Percentiles rank a stretch among this genome's conserved stretches.
Conservation (phyloP, 2,797 vertebrate genomes). For the Dromococcyx pavoninus region DNA sequence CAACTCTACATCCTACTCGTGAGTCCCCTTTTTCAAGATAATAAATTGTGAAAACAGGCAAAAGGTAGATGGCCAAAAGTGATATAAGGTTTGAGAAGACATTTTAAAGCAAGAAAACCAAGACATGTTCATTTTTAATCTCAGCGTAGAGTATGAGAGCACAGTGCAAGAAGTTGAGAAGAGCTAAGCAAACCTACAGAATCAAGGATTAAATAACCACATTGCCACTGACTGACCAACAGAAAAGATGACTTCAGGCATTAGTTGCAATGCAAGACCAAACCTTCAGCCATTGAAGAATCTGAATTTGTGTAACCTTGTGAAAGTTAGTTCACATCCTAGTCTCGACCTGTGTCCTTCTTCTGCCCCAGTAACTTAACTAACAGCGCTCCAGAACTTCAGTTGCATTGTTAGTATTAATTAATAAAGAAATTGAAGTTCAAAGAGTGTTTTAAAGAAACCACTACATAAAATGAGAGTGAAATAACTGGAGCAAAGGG, state of each 20-base stretch:
- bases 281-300: background rate
- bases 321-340: background rate
- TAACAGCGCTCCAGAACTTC: background rate
- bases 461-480: background rate
- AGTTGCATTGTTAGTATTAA: background rate
- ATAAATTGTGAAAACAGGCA: background rate
- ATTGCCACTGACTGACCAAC: background rate
- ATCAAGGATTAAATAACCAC: background rate
- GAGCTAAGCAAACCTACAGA: background rate
- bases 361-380: background rate
- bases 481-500: background rate
- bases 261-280: background rate
- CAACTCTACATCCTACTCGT: background rate
- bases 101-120: background rate
- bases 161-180: background rate
- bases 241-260: background rate
- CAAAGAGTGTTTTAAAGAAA: background rate
- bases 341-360: background rate
- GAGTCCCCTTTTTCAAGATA: background rate
- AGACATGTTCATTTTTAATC: accelerated
- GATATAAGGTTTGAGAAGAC: background rate
- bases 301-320: background rate
- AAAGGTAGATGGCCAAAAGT: background rate
- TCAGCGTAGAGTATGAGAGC: accelerated
- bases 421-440: accelerated